Percentiles rank a stretch among this genome's conserved stretches.
Evolutionary conservation across 1,140 invertebrate species (phyloP).

Genomic region (Druon quercuslanigerum): DNA sequence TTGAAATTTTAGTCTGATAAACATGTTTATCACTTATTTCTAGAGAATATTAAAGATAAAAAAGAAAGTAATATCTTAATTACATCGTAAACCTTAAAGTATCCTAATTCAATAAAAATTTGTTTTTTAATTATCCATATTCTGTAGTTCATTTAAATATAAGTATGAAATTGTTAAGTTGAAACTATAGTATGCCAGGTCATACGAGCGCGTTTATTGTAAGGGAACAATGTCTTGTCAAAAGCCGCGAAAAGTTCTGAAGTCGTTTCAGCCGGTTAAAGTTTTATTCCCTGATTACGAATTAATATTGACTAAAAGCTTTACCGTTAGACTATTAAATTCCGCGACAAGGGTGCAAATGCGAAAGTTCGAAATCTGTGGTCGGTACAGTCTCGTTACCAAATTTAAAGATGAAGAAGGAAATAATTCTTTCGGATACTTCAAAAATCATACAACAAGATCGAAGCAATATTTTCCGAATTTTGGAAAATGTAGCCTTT

Average conservation of each 20-base stretch:
- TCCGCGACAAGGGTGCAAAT: slow-evolving; percentile 32
- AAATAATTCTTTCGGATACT: slow-evolving; percentile 37
- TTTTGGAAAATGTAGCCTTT: too few relatives aligned
- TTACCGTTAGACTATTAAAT: slow-evolving; percentile 64
- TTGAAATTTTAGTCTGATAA: not conserved
- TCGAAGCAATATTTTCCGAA: not conserved
- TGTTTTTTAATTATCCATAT: too few relatives aligned
- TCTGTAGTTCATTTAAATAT: too few relatives aligned
- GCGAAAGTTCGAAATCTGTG: not conserved
- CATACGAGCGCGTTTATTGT: too few relatives aligned
- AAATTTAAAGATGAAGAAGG: slow-evolving; percentile 44
- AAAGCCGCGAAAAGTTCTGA: slow-evolving; percentile 42
- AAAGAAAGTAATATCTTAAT: too few relatives aligned
- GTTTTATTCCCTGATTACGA: slow-evolving; percentile 63
- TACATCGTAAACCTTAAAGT: too few relatives aligned
- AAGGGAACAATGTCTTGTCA: not conserved
- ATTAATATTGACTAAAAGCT: slow-evolving; percentile 69
- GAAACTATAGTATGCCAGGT: too few relatives aligned
- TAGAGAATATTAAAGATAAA: not conserved
- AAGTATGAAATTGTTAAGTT: too few relatives aligned
- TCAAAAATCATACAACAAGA: not conserved
- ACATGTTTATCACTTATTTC: not conserved
- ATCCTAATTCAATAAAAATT: too few relatives aligned
- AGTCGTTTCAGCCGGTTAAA: slow-evolving; percentile 45
- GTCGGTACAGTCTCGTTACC: slow-evolving; percentile 15